Base-by-base conservation (phyloP, 2,888 invertebrate genomes). In the Diarsia dahlii region DNA sequence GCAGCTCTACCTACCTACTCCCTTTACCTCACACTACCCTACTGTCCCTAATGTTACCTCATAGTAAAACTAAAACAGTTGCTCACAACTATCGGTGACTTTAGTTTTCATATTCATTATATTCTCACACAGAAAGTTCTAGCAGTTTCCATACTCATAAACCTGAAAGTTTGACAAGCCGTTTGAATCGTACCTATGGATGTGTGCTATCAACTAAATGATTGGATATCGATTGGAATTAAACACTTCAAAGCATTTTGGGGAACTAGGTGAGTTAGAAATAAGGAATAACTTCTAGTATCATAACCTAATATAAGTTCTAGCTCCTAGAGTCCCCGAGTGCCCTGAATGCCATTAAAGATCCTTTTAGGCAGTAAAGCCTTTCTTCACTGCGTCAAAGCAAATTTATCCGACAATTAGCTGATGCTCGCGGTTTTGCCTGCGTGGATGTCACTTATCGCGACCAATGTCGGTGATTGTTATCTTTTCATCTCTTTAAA, bases 51-150 rank as follows among this genome's bases (percentile, higher is more conserved):
- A 39, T 3, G 18, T 34, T 34, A 34, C 28, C 34, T 60, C 60
- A 34, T 18, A 34, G 48, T 28, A n/a, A 12, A 28, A 45, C 13
- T 10, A 48, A 60, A 60, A 18, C 18, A 60, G n/a, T n/a, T 28
- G 34, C 23, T 39, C 45, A 20, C 3, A 52, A 10, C 34, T 60
- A 76, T 46, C 9, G 8, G 28, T 1, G 34, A 20, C 10, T 52
- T 79, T 76, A 72, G 73, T 80, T 46, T 70, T 39, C 73, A 52
- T 46, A 80, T 80, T 4, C 46, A 72, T 76, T 62, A 73, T 46
- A 60, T 52, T 80, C 28, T 48, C 74, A 23, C 20, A 58, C 23
- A 28, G 46, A 73, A 76, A 80, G 34, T 62, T 60, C 15, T 23
- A 46, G 15, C 15, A n/a, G 5, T 8, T 28, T 68, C n/a, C 64